These are phyloP conservation scores for Laupala kohalensis DNA, from an alignment of 1,140 invertebrate genomes.

Conservation along the genomic window DNA sequence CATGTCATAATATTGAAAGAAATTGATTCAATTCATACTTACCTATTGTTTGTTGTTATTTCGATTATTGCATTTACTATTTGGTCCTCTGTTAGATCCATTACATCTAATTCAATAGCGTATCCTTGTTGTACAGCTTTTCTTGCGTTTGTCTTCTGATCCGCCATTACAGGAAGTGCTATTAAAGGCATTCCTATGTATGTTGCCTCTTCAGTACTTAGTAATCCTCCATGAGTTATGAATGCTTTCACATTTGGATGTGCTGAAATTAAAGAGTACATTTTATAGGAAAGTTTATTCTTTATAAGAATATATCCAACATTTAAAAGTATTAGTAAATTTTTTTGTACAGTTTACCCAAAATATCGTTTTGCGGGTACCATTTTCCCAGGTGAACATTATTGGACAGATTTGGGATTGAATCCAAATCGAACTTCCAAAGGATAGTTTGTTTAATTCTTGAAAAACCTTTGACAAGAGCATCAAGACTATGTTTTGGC, in stretches of 20 bases:
- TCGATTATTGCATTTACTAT: no score
- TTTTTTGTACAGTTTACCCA: no score
- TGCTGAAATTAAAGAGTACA: conserved; percentile 19
- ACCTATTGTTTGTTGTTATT: no score
- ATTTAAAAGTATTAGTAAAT: no score
- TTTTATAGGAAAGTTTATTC: no score
- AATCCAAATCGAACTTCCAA: conserved; percentile 37
- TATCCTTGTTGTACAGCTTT: no score
- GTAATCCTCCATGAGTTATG: conserved; percentile 45
- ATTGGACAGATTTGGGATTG: conserved; percentile 19
- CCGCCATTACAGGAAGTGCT: conserved; percentile 28
- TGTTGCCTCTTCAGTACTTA: conserved; percentile 42
- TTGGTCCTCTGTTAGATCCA: no score
- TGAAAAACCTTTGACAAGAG: conserved; percentile 24
- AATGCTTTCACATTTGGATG: conserved; percentile 39
- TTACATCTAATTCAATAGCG: no score
- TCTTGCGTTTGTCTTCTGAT: conserved; percentile 25
- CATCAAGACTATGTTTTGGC: conserved; percentile 19
- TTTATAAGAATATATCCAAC: no score
- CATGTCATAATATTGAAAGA: no score
- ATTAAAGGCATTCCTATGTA: conserved; percentile 39
- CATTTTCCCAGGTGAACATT: conserved; percentile 30
- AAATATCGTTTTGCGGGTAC: conserved; percentile 36
- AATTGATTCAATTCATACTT: no score
- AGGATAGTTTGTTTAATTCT: conserved; percentile 24